Percentiles rank a stretch among this genome's conserved stretches.
Conservation (phyloP, 2,888 invertebrate species). For the Dryobota labecula region DNA sequence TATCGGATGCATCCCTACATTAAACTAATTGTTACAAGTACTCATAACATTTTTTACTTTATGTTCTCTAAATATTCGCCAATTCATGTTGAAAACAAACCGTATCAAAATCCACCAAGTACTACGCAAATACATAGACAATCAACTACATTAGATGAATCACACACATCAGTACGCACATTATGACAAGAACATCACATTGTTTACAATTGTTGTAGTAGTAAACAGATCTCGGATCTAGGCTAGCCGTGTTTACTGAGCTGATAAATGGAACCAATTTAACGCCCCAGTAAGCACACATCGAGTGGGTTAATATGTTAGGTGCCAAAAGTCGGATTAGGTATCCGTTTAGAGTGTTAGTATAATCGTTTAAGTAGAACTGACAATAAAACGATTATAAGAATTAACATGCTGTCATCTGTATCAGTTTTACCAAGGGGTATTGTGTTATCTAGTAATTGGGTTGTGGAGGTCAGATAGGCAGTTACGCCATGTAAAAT, state of each 20-base stretch:
- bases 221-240: conserved; percentile 61
- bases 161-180: conserved; percentile 1
- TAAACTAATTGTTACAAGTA: too few relatives aligned
- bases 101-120: background rate
- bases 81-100: too few relatives aligned
- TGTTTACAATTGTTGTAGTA: conserved; percentile 42
- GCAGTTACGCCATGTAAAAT: too few relatives aligned
- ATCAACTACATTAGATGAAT: conserved; percentile 10
- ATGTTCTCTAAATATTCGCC: too few relatives aligned
- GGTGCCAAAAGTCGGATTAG: conserved; percentile 47
- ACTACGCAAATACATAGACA: background rate
- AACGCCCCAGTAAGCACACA: conserved; percentile 62
- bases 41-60: too few relatives aligned
- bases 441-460: background rate
- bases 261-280: conserved; percentile 68
- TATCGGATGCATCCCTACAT: too few relatives aligned
- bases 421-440: background rate
- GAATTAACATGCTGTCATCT: background rate
- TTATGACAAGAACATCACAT: conserved; percentile 18
- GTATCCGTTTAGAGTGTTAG: background rate
- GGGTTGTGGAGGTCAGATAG: background rate
- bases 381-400: background rate
- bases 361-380: background rate
- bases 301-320: conserved; percentile 33
- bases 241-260: conserved; percentile 69